phyloP scores from a whole-genome alignment of 2,797 vertebrate genomes.

The Sylvia borin region DNA sequence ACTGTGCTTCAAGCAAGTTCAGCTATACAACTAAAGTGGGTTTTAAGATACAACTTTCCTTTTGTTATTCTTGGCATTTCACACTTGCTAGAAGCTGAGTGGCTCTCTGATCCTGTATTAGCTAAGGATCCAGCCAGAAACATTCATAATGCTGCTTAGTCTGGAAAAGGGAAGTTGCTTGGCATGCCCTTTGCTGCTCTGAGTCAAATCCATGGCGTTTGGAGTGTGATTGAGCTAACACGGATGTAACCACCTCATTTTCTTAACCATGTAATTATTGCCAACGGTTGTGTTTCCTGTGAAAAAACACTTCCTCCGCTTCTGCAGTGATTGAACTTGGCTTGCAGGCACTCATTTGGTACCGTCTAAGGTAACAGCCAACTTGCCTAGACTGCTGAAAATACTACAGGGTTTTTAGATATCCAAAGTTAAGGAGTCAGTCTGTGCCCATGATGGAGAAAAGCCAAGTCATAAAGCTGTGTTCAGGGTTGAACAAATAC shows the following conservation, averaged over 20 bases:
- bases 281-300: neutral
- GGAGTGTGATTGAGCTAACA: slow-evolving; percentile 24
- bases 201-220: neutral
- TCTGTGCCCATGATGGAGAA: neutral
- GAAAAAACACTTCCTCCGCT: neutral
- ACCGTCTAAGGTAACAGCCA: neutral
- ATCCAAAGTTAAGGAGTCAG: neutral
- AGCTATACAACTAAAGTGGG: neutral
- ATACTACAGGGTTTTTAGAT: neutral
- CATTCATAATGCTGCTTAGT: neutral
- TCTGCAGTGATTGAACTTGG: neutral
- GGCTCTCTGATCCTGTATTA: neutral
- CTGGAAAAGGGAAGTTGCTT: slow-evolving; percentile 8
- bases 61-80: neutral
- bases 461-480: neutral
- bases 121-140: neutral
- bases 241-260: neutral
- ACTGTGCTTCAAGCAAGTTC: neutral
- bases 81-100: neutral
- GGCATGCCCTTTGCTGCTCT: neutral
- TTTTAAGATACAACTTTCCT: neutral
- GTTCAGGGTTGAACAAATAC: neutral
- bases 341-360: neutral
- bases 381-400: neutral
- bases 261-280: neutral